These are phyloP conservation scores for Halictus ligatus DNA, from an alignment of 2,888 invertebrate genomes.

Conservation along the genomic window DNA sequence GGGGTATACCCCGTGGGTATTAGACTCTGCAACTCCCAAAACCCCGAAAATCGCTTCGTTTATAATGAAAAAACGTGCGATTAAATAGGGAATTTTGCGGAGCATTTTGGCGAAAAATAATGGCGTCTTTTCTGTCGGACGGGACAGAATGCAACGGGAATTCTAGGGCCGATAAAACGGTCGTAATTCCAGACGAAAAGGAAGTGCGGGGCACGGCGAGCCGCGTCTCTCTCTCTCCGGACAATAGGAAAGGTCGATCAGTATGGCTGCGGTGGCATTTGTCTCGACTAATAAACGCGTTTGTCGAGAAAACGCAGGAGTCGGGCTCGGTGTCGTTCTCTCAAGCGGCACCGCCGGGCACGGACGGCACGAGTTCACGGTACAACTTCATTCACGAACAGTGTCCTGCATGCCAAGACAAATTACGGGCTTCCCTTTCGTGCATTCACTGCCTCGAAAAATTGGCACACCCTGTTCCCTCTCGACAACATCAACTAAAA, in stretches of 20 bases:
- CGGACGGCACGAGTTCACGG: slow-evolving; percentile 40
- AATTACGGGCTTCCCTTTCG: slow-evolving; percentile 34
- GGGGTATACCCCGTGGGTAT: too few species aligned
- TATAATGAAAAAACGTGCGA: too few species aligned
- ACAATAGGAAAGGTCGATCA: slow-evolving; percentile 74
- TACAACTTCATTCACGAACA: slow-evolving; percentile 48
- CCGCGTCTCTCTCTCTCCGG: slow-evolving; percentile 47
- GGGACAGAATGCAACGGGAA: not conserved
- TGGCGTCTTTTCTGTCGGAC: too few species aligned
- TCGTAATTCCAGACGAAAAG: not conserved
- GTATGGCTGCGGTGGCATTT: slow-evolving; percentile 67
- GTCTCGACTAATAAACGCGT: slow-evolving; percentile 71
- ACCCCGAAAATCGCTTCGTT: too few species aligned
- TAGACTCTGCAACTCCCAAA: too few species aligned
- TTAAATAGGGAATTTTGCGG: too few species aligned
- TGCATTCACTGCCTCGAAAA: not conserved
- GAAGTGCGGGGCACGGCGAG: slow-evolving; percentile 16
- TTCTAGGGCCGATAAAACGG: not conserved
- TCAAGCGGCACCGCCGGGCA: slow-evolving; percentile 65
- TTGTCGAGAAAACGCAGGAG: slow-evolving; percentile 65
- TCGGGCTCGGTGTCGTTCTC: slow-evolving; percentile 53
- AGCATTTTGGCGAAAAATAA: too few species aligned
- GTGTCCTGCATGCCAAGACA: slow-evolving; percentile 17
- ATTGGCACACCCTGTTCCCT: not conserved
- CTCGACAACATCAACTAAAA: not conserved